Conservation (phyloP, 2,797 vertebrate genomes). For the Mus caroli region DNA sequence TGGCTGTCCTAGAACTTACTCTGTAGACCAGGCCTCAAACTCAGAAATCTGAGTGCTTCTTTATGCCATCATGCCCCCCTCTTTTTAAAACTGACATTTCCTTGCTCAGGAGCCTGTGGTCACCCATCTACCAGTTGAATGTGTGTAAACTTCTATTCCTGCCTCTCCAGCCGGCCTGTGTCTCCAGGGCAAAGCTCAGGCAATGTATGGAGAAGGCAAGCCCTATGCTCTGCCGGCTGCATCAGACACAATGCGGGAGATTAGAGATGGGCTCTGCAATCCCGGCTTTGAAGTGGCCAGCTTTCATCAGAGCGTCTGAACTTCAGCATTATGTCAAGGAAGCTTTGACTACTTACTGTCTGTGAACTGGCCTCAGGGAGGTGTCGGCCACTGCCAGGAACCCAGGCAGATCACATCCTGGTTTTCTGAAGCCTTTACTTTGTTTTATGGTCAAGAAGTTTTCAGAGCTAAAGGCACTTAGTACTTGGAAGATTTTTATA, state of each 20-base stretch:
- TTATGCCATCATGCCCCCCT: background rate
- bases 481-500: background rate
- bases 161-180: background rate
- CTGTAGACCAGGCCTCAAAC: background rate
- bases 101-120: background rate
- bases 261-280: constrained; percentile 48
- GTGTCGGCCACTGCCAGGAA: constrained; percentile 22
- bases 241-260: constrained; percentile 49
- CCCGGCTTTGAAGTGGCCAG: constrained; percentile 70
- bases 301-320: constrained; percentile 71
- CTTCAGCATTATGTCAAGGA: constrained; percentile 56
- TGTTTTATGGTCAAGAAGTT: background rate
- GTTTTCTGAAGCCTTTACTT: background rate
- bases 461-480: constrained; percentile 18
- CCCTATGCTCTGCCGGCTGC: constrained; percentile 16
- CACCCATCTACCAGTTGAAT: background rate
- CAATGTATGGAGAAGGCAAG: background rate
- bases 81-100: background rate
- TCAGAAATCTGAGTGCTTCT: background rate
- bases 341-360: constrained; percentile 55
- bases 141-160: background rate
- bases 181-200: constrained; percentile 10
- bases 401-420: background rate
- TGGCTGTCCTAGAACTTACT: background rate
- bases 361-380: constrained; percentile 46